A percentile compares a stretch with the other conserved stretches of the same genome.
Evolutionary conservation across 1,140 invertebrate genomes (phyloP).

Genomic region (Wasmannia auropunctata): DNA sequence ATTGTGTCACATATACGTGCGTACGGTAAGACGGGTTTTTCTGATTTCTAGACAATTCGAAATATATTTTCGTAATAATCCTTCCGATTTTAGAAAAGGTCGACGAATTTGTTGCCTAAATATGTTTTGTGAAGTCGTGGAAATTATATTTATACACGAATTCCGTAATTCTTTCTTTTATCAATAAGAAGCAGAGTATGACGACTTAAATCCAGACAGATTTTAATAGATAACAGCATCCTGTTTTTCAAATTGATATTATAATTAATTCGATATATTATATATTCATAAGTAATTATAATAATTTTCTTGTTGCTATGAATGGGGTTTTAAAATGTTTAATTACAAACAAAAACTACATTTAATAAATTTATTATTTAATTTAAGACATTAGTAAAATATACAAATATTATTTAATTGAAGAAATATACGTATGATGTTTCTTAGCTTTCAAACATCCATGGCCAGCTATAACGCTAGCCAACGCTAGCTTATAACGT

Average conservation of each 20-base stretch:
- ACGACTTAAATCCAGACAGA: neutral
- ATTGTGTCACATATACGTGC: neutral
- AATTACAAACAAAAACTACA: neutral
- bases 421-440: neutral
- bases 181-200: neutral
- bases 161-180: neutral
- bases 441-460: neutral
- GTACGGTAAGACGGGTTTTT: neutral
- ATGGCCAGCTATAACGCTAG: too few relatives aligned
- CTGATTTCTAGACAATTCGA: neutral
- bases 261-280: neutral
- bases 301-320: too few relatives aligned
- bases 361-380: neutral
- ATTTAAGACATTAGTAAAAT: neutral
- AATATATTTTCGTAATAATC: neutral
- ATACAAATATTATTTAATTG: too few relatives aligned
- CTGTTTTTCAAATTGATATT: neutral
- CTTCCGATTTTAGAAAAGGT: neutral
- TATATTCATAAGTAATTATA: neutral
- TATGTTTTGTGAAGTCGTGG: neutral
- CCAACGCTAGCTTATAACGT: neutral
- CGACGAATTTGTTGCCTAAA: neutral
- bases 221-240: too few relatives aligned
- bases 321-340: neutral
- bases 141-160: neutral